Conservation (phyloP, 2,113 vertebrate genomes). For the Aythya baeri region DNA sequence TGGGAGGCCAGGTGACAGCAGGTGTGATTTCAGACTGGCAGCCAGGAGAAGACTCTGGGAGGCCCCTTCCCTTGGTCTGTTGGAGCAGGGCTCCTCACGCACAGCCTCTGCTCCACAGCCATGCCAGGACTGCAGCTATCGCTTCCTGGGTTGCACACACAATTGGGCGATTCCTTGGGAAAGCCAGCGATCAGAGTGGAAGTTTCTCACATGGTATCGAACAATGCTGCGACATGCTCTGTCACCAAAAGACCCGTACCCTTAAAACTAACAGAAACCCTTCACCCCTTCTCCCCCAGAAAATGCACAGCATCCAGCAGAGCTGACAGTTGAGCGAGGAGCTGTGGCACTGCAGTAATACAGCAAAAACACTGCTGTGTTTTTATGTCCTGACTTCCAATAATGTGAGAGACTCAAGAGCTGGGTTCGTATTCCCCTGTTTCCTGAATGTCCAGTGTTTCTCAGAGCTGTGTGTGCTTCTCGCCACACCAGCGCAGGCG, state of each 20-base stretch:
- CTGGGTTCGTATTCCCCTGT: not conserved
- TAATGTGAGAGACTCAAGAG: not conserved
- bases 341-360: not conserved
- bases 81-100: not conserved
- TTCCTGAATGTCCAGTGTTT: accelerated
- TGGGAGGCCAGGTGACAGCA: not conserved
- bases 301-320: accelerated
- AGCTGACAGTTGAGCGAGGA: not conserved
- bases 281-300: not conserved
- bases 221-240: not conserved
- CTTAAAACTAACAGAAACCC: not conserved
- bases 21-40: not conserved
- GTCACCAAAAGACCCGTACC: accelerated
- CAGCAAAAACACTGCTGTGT: not conserved
- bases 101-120: accelerated
- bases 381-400: not conserved
- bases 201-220: not conserved
- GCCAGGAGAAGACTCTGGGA: not conserved
- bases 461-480: not conserved
- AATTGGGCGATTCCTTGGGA: not conserved
- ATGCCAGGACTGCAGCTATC: not conserved
- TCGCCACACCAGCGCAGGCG: accelerated
- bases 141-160: accelerated
- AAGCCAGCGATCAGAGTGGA: accelerated
- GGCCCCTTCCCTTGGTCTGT: not conserved